A percentile compares a stretch with the other conserved stretches of the same genome.
These are phyloP conservation scores for Phocoena sinus DNA, from an alignment of 2,113 vertebrate species.

Conservation along the genomic window DNA sequence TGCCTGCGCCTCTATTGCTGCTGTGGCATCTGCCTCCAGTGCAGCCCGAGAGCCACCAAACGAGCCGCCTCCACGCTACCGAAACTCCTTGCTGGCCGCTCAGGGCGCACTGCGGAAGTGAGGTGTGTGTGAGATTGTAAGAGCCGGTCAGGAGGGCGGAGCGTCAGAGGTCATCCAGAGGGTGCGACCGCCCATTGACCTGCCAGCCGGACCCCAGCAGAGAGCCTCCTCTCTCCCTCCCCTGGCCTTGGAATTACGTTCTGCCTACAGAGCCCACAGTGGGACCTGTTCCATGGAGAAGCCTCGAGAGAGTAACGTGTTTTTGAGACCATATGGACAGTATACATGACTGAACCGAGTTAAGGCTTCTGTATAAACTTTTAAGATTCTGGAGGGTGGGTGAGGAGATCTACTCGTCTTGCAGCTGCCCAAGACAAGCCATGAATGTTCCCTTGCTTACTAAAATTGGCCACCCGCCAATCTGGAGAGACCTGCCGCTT, in stretches of 20 bases:
- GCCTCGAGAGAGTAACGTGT: background rate
- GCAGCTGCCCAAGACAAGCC: background rate
- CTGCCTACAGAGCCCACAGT: background rate
- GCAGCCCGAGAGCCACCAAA: background rate
- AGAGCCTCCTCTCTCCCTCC: background rate
- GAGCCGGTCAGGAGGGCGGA: background rate
- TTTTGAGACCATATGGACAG: no score
- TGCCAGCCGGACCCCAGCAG: background rate
- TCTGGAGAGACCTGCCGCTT: background rate
- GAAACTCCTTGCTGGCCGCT: background rate
- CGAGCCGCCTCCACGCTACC: background rate
- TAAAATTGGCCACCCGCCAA: background rate
- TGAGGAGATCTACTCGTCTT: background rate
- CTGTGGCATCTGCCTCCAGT: background rate
- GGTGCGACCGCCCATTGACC: background rate
- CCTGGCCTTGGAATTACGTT: background rate
- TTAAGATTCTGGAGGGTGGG: background rate
- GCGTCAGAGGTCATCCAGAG: background rate
- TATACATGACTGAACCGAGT: background rate
- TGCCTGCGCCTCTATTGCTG: background rate
- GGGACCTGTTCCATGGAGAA: background rate
- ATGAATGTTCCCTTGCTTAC: background rate
- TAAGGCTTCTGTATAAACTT: background rate
- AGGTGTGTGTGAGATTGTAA: accelerated
- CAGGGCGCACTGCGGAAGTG: background rate